Evolutionary conservation across 2,113 vertebrate genomes (phyloP), one percentile per base, ranked within the genome.

Genomic region (Trachemys scripta): DNA sequence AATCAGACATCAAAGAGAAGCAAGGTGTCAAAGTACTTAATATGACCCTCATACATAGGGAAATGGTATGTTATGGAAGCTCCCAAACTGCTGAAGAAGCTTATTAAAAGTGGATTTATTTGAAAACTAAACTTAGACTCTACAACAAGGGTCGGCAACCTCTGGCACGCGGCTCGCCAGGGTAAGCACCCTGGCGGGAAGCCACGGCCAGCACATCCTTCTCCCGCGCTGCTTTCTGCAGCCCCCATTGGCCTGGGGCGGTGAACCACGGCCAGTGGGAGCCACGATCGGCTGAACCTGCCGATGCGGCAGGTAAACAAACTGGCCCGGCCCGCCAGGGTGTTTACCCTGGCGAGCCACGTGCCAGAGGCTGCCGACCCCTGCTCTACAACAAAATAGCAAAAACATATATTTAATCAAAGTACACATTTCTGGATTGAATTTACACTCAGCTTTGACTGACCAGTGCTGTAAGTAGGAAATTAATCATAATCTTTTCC

Each of bases 401-500:
- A 3, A 1, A 5, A 50, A 1, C 0, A 62, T 75, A n/a, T 72
- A 22, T 75, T 75, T 75, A 42, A 35, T 62, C 59, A 35, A 62
- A 38, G 20, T 22, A 20, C n/a, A 76, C 11, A 25, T 76, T 45
- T 76, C 11, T 38, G 27, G 0, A 3, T 24, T n/a, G 1, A 0
- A 24, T 76, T 59, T 56, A 56, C 20, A 7, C 49, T 81, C 27
- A 0, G 16, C 9, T 0, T 29, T 47, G 22, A 2, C 8, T 31
- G 47, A 38, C 69, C 45, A 82, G 1, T 12, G 69, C 80, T 69
- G 5, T 85, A 59, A 11, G 38, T 3, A 17, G 82, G 53, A 25
- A 69, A 1, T 19, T 0, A 11, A 0, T 14, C 0, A 1, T 5
- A 51, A 3, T 51, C 29, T 8, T 1, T 1, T 47, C 38, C 10